A percentile compares a stretch with the other conserved stretches of the same genome.
These are phyloP conservation scores for Coilia nasus DNA, from an alignment of 2,797 vertebrate genomes.

Conservation along the genomic window DNA sequence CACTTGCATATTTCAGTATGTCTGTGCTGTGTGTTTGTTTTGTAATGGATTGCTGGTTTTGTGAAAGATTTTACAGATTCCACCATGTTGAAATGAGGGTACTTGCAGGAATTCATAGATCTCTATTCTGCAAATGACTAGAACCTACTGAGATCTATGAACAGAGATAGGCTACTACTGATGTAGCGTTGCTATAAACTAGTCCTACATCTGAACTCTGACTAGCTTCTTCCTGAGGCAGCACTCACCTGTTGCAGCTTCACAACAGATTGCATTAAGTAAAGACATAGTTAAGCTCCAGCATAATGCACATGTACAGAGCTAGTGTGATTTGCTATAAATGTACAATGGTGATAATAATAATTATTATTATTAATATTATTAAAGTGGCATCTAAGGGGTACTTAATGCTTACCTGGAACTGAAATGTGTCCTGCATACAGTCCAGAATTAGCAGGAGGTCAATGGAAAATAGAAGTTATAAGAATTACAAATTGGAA, in stretches of 20 bases:
- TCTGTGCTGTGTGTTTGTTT: background rate
- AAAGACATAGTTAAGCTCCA: background rate
- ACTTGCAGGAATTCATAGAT: background rate
- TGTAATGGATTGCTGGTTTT: background rate
- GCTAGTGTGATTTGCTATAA: background rate
- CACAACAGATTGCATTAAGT: constrained; percentile 39
- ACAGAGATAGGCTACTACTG: background rate
- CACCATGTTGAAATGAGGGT: background rate
- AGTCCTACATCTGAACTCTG: background rate
- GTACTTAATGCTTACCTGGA: constrained; percentile 65
- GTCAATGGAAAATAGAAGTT: background rate
- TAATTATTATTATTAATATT: background rate
- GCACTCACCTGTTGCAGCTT: constrained; percentile 75
- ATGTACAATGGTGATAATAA: background rate
- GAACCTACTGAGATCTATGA: background rate
- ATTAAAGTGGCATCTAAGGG: no score
- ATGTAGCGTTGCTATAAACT: background rate
- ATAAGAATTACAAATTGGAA: background rate
- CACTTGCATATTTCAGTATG: background rate
- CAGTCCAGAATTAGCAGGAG: background rate
- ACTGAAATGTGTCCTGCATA: constrained; percentile 56
- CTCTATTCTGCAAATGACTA: background rate
- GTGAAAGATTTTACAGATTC: background rate
- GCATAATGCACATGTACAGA: background rate
- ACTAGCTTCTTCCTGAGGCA: background rate